A percentile compares a stretch with the other conserved stretches of the same genome.
Evolutionary conservation across 2,797 vertebrate genomes (phyloP).

Genomic region (Limosa lapponica): DNA sequence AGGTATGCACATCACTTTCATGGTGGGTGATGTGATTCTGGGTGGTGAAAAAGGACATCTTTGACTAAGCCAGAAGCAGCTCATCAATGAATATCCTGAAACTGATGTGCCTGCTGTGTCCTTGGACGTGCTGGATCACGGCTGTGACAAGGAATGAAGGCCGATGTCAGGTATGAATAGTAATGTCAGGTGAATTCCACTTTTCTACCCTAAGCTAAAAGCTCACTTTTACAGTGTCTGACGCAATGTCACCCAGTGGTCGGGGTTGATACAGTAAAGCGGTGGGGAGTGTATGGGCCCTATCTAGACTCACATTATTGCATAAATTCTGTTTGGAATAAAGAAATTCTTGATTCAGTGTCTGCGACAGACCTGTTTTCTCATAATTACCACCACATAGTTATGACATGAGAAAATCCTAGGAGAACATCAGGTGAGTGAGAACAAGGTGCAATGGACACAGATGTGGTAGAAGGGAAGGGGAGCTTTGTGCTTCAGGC

Average conservation of each 20-base stretch:
- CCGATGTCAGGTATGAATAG: background rate
- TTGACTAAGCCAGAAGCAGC: background rate
- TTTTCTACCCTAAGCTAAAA: background rate
- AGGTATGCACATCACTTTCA: background rate
- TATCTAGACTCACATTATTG: background rate
- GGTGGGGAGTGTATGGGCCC: background rate
- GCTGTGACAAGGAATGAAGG: background rate
- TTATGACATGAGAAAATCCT: background rate
- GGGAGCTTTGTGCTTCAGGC: background rate
- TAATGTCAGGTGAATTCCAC: background rate
- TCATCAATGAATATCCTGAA: background rate
- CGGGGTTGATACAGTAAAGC: fast-evolving
- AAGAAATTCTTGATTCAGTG: background rate
- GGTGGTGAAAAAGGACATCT: background rate
- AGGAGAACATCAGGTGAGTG: background rate
- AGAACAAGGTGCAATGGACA: background rate
- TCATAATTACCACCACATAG: background rate
- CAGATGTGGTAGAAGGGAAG: background rate
- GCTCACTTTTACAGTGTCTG: background rate
- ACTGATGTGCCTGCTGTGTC: background rate
- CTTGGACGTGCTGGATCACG: background rate
- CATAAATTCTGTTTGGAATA: background rate
- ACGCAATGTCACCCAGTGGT: background rate
- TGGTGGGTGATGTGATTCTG: background rate
- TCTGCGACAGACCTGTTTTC: background rate